Conservation (phyloP, 2,888 invertebrate genomes). For the Calameuta pallipes region DNA sequence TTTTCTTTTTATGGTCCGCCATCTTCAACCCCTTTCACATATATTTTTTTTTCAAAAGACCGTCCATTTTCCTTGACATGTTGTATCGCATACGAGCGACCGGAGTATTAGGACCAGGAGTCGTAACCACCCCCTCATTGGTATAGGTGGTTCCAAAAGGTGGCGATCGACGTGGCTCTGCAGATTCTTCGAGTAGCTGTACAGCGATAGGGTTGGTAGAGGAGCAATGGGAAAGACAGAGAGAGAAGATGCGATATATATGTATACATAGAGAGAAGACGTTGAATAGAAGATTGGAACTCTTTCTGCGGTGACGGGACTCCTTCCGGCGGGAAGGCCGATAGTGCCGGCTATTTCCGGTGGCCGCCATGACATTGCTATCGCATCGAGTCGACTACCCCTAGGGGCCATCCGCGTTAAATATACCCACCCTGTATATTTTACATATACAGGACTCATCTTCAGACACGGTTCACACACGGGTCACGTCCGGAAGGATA, state of each 20-base stretch:
- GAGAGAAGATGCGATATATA: neutral
- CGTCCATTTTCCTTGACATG: slow-evolving; percentile 26
- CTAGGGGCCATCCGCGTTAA: slow-evolving; percentile 29
- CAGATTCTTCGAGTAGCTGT: neutral
- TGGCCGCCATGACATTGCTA: slow-evolving; percentile 62
- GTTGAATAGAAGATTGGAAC: slow-evolving; percentile 66
- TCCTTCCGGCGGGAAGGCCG: slow-evolving; percentile 62
- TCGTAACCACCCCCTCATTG: neutral
- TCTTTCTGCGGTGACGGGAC: slow-evolving; percentile 63
- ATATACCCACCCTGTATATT: slow-evolving; percentile 9
- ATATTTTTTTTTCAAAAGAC: slow-evolving; percentile 22
- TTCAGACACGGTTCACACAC: neutral
- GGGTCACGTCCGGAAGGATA: neutral
- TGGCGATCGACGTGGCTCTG: neutral
- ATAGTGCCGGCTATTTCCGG: slow-evolving; percentile 66
- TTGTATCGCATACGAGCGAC: slow-evolving; percentile 23
- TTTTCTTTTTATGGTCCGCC: slow-evolving; percentile 37
- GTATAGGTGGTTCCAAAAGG: neutral
- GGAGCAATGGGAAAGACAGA: slow-evolving; percentile 8
- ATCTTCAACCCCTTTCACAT: slow-evolving; percentile 46
- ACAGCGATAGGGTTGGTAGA: neutral
- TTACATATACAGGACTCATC: neutral
- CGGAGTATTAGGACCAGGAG: neutral
- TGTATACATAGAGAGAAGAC: slow-evolving; percentile 20
- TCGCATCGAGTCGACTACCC: slow-evolving; percentile 43